Evolutionary conservation across 2,113 vertebrate species (phyloP).

Genomic region (Rhea pennata): DNA sequence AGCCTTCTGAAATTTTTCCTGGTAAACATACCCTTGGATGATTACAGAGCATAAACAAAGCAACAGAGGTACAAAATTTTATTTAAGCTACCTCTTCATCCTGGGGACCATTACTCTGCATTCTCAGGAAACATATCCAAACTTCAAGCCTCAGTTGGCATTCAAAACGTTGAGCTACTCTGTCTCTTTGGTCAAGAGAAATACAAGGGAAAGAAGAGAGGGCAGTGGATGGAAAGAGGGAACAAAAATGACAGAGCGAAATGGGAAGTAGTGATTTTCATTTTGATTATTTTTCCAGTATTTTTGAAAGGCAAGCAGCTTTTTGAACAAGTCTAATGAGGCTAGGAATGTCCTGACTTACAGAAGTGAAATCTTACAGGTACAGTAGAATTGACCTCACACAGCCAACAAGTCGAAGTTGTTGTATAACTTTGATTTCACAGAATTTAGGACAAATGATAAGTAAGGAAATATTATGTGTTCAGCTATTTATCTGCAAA

Average conservation of each 20-base stretch:
- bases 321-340: neutral
- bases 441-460: neutral
- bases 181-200: neutral
- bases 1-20: neutral
- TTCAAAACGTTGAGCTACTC: neutral
- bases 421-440: neutral
- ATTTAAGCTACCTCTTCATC: neutral
- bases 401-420: neutral
- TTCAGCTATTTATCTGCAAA: neutral
- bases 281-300: neutral
- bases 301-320: neutral
- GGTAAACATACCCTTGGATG: neutral
- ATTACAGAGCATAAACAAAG: neutral
- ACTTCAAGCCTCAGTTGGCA: neutral
- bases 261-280: neutral
- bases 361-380: neutral
- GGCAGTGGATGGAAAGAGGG: neutral
- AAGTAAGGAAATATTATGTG: neutral
- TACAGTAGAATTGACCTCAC: neutral
- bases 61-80: neutral
- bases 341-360: neutral
- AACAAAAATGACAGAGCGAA: neutral
- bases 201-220: accelerated
- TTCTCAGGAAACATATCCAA: neutral
- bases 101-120: neutral